These are phyloP conservation scores for Apteryx mantelli DNA, from an alignment of 2,113 vertebrate genomes.

Conservation along the genomic window DNA sequence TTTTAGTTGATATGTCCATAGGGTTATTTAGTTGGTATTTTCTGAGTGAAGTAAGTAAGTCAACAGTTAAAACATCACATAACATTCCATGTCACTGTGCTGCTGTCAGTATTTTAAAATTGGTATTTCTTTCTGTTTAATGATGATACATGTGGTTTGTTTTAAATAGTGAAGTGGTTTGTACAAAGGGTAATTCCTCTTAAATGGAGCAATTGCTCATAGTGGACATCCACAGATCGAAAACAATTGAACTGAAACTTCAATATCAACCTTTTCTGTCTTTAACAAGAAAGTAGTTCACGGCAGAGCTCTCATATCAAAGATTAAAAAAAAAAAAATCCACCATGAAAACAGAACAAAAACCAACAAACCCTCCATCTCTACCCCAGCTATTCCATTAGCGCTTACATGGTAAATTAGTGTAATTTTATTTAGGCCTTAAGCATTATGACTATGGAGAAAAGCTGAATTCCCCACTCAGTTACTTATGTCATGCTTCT, in stretches of 20 bases:
- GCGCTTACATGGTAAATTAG: slow-evolving; percentile 55
- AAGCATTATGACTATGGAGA: slow-evolving; percentile 37
- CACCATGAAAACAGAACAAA: slow-evolving; percentile 36
- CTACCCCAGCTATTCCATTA: slow-evolving; percentile 15
- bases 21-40: slow-evolving; percentile 7
- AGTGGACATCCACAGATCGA: slow-evolving; percentile 80
- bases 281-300: slow-evolving; percentile 79
- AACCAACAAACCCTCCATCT: slow-evolving; percentile 7
- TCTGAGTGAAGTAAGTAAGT: slow-evolving; percentile 3
- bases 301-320: neutral
- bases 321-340: slow-evolving; percentile 9
- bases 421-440: slow-evolving; percentile 56
- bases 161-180: slow-evolving; percentile 87
- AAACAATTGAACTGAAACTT: slow-evolving; percentile 83
- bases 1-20: neutral
- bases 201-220: slow-evolving; percentile 85
- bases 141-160: slow-evolving; percentile 85
- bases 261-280: slow-evolving; percentile 78
- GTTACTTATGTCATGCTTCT: slow-evolving; percentile 41
- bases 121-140: slow-evolving; percentile 72
- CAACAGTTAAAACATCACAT: neutral
- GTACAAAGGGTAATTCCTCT: slow-evolving; percentile 83
- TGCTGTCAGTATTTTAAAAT: slow-evolving; percentile 70
- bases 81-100: neutral
- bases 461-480: slow-evolving; percentile 54